Base-by-base conservation (phyloP, 2,113 vertebrate genomes). In the Leucosticte australis region DNA sequence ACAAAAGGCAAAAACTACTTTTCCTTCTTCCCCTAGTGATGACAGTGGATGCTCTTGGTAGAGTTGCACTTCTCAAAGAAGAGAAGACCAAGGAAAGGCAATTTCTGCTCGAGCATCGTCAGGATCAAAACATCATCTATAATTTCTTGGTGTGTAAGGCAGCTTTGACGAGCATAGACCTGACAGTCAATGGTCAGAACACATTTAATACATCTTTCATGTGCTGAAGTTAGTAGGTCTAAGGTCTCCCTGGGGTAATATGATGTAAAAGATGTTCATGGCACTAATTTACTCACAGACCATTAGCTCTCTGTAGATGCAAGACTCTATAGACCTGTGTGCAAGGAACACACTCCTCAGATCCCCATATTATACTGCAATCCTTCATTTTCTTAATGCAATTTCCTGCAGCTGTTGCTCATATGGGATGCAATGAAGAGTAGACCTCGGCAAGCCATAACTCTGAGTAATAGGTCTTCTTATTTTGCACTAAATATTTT, bases 201-300 rank as follows among this genome's bases (percentile, higher is more conserved):
- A 90, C 89, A 83, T 74, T 90, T 63, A 93, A 87, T 92, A 22
- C 83, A 65, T 71, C 94, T 96, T 96, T 82, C 81, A 73, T 88
- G 33, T 92, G 30, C 92, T 81, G 81, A 91, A 86, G 65, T 87
- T 79, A 79, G 57, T 92, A 74, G 88, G 47, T 91, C 90, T 96
- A 80, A 94, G 85, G 39, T 84, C 62, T 89, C 94, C 69, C 92
- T 65, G 89, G 73, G 69, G 80, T 96, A 90, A 92, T 87, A 93
- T 57, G 75, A 94, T 95, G 50, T 69, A 96, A 94, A 95, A 81
- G 67, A 87, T 83, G 56, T 82, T 95, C 88, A 85, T 80, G 89
- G 84, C 53, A 93, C 37, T 94, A 95, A 89, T 94, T 97, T 95
- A 96, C 74, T 95, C 91, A 92, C 37, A 97, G 77, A 65, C 70